Percentiles rank a stretch among this genome's conserved stretches.
These are phyloP conservation scores for Danio aesculapii DNA, from an alignment of 2,797 vertebrate genomes.

Conservation along the genomic window DNA sequence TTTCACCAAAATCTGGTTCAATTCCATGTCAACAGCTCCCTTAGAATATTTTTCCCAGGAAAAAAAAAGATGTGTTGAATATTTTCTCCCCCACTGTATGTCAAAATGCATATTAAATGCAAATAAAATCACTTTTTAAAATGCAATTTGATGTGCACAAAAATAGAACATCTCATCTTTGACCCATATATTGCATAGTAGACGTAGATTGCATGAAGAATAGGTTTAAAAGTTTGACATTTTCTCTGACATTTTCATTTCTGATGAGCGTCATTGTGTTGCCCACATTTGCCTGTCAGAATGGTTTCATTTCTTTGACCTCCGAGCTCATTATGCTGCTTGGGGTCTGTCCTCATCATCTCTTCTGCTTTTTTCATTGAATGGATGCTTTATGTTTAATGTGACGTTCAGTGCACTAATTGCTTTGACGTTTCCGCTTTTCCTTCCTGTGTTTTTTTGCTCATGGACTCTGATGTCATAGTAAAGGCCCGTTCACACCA, in stretches of 20 bases:
- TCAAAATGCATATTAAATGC: too few species aligned
- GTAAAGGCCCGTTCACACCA: too few species aligned
- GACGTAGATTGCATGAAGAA: background rate
- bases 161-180: too few species aligned
- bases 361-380: background rate
- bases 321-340: background rate
- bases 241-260: constrained; percentile 21
- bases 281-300: background rate
- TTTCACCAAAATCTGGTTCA: too few species aligned
- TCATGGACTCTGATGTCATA: background rate
- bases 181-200: background rate
- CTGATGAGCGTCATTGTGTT: constrained; percentile 3
- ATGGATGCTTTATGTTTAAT: background rate
- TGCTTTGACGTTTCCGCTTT: background rate
- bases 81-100: too few species aligned
- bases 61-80: too few species aligned
- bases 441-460: background rate
- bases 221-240: background rate
- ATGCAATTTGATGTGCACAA: too few species aligned
- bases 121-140: too few species aligned
- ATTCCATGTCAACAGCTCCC: too few species aligned
- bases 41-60: too few species aligned
- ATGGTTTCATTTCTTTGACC: background rate
- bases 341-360: background rate
- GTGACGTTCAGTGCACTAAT: background rate